Base-by-base conservation (phyloP, 2,113 vertebrate genomes). In the Xiphophorus couchianus region DNA sequence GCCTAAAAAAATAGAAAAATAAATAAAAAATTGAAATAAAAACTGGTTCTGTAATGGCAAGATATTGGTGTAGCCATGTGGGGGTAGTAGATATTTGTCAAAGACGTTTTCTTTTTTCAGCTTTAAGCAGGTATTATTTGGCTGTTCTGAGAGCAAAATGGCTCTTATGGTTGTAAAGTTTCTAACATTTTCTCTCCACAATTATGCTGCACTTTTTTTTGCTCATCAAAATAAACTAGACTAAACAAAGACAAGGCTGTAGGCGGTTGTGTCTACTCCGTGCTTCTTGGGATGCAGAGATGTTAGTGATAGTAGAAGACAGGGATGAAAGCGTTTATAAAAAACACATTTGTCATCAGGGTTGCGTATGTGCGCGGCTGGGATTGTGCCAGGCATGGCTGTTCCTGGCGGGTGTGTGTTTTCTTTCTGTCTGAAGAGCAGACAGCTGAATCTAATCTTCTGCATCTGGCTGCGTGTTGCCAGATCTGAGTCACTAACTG, bases 371-470 rank as follows among this genome's bases (percentile, higher is more conserved):
- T 62, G 54, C 84, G 68, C 83, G 68, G 63, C 33, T 74, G 37
- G 31, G 73, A 76, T 75, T 74, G 73, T 81, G 74, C 69, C 70
- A 78, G 83, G 58, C 78, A 73, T 65, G 81, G 85, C 86, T 84
- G 80, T 70, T 68, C 44, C 44, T 48, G 17, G 44, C 5, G 39
- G 14, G 14, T 5, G 17, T 44, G 42, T 48, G 70, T 86, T 73
- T 80, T 75, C 65, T 67, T 74, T 66, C 83, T 62, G 66, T 81
- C 79, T 82, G 82, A 86, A 66, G 81, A 84, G 78, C 80, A 75
- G 66, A 83, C 87, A 91, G 84, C 86, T 90, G 80, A 75, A 78
- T 80, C 62, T 86, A 80, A 93, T 94, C 88, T 73, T 48, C 61
- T 82, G 76, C 91, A 92, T 90, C 86, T 93, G 91, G 85, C 82